These are phyloP conservation scores for Drosophila obscura DNA, from an alignment of 1,140 invertebrate species.

Conservation along the genomic window DNA sequence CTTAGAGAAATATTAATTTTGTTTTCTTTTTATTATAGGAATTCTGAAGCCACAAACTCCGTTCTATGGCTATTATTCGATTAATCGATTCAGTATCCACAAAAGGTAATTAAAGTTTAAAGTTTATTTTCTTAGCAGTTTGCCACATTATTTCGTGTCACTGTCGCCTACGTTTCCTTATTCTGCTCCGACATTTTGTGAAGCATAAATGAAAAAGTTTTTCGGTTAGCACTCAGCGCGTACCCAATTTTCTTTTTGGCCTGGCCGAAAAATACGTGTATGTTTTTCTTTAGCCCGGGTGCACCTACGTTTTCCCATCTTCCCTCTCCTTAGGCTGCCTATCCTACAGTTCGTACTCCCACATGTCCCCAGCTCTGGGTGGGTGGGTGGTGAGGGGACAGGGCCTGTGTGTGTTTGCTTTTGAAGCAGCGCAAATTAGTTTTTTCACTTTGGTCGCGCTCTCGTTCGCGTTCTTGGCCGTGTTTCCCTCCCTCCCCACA, in stretches of 20 bases:
- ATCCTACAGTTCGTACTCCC: background rate
- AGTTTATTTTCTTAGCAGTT: background rate
- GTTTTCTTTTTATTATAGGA: too few relatives aligned
- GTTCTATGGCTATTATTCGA: too few relatives aligned
- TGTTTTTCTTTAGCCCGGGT: constrained; percentile 76
- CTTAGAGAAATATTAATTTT: too few relatives aligned
- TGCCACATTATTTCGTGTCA: constrained; percentile 11
- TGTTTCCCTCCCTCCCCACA: constrained; percentile 44
- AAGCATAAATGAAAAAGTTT: constrained; percentile 78
- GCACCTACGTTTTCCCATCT: constrained; percentile 40
- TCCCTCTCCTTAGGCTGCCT: background rate
- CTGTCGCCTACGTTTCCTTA: constrained; percentile 29
- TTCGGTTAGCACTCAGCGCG: constrained; percentile 77
- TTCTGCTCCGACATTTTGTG: constrained; percentile 44
- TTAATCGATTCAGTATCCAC: background rate
- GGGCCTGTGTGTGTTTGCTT: constrained; percentile 64
- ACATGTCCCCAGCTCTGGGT: background rate
- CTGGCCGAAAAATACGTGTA: constrained; percentile 74
- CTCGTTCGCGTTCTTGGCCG: constrained; percentile 57
- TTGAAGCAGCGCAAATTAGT: constrained; percentile 83
- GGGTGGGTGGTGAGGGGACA: too few relatives aligned
- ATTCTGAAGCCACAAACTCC: too few relatives aligned
- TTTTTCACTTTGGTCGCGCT: constrained; percentile 82
- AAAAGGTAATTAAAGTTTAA: background rate
- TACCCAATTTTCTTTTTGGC: constrained; percentile 78